phyloP scores from a whole-genome alignment of 1,140 invertebrate species.

The Holcopasites calliopsidis region DNA sequence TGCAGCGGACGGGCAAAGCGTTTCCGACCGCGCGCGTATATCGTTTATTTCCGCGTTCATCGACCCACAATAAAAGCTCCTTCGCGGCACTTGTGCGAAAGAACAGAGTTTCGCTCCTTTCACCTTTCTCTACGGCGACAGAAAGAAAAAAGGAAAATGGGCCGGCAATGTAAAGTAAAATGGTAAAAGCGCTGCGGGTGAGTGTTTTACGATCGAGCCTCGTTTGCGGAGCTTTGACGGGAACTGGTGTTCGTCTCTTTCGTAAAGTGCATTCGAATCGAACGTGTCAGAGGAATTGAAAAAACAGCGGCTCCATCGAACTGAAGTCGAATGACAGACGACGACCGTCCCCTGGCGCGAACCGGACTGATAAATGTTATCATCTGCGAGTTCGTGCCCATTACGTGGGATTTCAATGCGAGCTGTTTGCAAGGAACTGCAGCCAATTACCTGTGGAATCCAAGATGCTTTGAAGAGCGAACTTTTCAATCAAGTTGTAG shows the following conservation, averaged over 20 bases:
- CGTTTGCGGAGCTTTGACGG: constrained; percentile 13
- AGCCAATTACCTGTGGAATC: neutral
- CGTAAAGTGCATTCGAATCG: constrained; percentile 30
- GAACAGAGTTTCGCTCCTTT: constrained; percentile 21
- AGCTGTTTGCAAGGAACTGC: neutral
- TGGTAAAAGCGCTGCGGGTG: neutral
- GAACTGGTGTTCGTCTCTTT: constrained; percentile 41
- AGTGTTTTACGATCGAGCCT: constrained; percentile 11
- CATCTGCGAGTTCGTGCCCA: neutral
- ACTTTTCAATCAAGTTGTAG: too few relatives aligned
- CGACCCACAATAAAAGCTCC: constrained; percentile 39
- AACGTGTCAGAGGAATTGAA: neutral
- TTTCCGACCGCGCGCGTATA: neutral
- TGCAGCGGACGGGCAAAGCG: neutral
- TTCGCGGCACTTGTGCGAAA: constrained; percentile 12
- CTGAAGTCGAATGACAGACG: neutral
- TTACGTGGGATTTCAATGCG: neutral
- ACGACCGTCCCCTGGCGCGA: constrained; percentile 4
- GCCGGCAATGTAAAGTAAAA: constrained; percentile 11
- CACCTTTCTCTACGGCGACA: too few relatives aligned
- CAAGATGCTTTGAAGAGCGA: too few relatives aligned
- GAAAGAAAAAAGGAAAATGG: constrained; percentile 30
- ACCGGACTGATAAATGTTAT: constrained; percentile 27
- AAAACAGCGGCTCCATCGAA: neutral
- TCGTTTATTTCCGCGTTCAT: constrained; percentile 26